Base-by-base conservation (phyloP, 2,888 invertebrate species). In the Oxycera nigricornis region DNA sequence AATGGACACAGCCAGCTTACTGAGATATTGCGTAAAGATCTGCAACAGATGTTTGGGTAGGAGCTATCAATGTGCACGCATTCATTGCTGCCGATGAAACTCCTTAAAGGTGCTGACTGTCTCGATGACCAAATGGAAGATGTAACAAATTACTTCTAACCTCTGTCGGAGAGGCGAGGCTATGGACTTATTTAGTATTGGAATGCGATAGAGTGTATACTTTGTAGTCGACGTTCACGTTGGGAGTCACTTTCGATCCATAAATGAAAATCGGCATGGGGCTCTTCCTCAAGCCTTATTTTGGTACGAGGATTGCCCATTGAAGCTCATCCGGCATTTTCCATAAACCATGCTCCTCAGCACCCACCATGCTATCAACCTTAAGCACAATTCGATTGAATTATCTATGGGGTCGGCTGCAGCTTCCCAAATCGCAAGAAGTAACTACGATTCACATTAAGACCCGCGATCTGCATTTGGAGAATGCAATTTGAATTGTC, bases 401-500 rank as follows among this genome's bases (percentile, higher is more conserved):
- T n/a, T n/a, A n/a, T n/a, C n/a, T n/a, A n/a, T n/a, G n/a, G n/a
- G n/a, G n/a, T n/a, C n/a, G n/a, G n/a, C n/a, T n/a, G n/a, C n/a
- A n/a, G n/a, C n/a, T n/a, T n/a, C n/a, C n/a, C n/a, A n/a, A n/a
- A n/a, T n/a, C n/a, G n/a, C n/a, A n/a, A n/a, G n/a, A n/a, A 20
- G 59, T 28, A 65, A 39, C 41, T 65, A 28, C 30, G 4, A 59
- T 31, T 30, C 35, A 14, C 14, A 35, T 20, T 65, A 65, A 22
- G 41, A 39, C 24, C 4, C 41, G 30, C 28, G 39, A 65, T 65
- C 65, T 65, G 65, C 65, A 39, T 65, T 41, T 39, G 41, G 55
- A 35, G 52, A 52, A 26, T 31, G 70, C 70, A 70, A 70, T 70
- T 70, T 70, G 70, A 70, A 70, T 70, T 52, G 70, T 52, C 70